These are phyloP conservation scores for Dryomyza anilis DNA, from an alignment of 2,888 invertebrate genomes.

Conservation along the genomic window DNA sequence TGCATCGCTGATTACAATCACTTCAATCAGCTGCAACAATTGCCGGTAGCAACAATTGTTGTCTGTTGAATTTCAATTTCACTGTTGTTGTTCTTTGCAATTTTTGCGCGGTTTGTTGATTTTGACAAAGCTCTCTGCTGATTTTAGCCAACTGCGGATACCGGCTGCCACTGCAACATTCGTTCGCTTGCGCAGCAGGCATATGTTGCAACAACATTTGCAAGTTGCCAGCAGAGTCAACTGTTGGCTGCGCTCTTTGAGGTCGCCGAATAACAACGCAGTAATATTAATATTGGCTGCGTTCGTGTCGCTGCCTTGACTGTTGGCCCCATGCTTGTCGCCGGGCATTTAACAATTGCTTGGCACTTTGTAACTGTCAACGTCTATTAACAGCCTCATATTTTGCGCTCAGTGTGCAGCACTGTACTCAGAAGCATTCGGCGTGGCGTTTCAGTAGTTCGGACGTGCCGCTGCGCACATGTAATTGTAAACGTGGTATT, in stretches of 20 bases:
- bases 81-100: constrained; percentile 5
- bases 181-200: constrained; percentile 26
- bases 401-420: constrained; percentile 23
- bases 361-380: constrained; percentile 59
- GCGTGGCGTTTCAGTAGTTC: background rate
- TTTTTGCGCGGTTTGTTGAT: constrained; percentile 31
- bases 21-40: constrained; percentile 7
- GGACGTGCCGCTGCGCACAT: background rate
- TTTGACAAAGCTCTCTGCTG: constrained; percentile 36
- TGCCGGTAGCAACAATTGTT: constrained; percentile 36
- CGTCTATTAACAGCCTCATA: constrained; percentile 56
- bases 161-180: constrained; percentile 18
- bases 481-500: constrained; percentile 32
- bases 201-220: constrained; percentile 32
- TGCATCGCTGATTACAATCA: constrained; percentile 19
- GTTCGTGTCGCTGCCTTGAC: background rate
- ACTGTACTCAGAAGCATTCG: constrained; percentile 10
- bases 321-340: background rate
- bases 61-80: constrained; percentile 37
- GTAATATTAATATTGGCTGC: too few species aligned
- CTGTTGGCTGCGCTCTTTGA: constrained; percentile 1
- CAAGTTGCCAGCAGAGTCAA: constrained; percentile 37
- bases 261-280: constrained; percentile 33
- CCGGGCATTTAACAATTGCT: constrained; percentile 51
- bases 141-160: constrained; percentile 22